Evolutionary conservation across 2,113 vertebrate species (phyloP).

Genomic region (Conger conger): DNA sequence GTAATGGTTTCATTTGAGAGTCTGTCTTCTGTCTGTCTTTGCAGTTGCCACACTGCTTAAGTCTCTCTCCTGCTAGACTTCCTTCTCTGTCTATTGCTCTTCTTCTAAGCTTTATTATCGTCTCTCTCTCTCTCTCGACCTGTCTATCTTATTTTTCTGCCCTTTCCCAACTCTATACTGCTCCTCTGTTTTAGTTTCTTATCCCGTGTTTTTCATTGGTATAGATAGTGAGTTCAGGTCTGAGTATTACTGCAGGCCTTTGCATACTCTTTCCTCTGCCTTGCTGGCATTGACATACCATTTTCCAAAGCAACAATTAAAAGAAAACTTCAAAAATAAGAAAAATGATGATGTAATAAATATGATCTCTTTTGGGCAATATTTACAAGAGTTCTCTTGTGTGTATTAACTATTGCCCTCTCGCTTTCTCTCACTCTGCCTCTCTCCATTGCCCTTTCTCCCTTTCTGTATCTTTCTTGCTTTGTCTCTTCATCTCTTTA

Average conservation of each 20-base stretch:
- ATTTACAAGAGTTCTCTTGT: background rate
- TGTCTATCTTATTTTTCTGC: conserved; percentile 37
- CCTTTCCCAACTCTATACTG: no score
- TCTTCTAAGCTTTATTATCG: no score
- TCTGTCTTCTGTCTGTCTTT: no score
- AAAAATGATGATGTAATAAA: background rate
- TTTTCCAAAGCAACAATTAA: background rate
- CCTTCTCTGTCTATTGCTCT: background rate
- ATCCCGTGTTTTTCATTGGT: no score
- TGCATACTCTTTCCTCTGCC: no score
- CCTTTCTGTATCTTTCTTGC: background rate
- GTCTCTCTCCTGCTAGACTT: background rate
- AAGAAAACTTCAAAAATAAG: background rate
- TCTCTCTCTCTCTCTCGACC: background rate
- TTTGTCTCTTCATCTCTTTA: background rate
- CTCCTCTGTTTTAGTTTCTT: no score
- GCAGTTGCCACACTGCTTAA: no score
- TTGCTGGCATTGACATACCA: no score
- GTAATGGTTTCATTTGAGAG: no score
- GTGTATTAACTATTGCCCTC: background rate
- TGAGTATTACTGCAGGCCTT: no score
- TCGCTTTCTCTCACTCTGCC: background rate
- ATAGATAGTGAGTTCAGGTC: no score
- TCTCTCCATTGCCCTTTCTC: background rate
- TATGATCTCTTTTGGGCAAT: background rate